Conservation (phyloP, 2,888 invertebrate species). For the Folsomia manolachei region DNA sequence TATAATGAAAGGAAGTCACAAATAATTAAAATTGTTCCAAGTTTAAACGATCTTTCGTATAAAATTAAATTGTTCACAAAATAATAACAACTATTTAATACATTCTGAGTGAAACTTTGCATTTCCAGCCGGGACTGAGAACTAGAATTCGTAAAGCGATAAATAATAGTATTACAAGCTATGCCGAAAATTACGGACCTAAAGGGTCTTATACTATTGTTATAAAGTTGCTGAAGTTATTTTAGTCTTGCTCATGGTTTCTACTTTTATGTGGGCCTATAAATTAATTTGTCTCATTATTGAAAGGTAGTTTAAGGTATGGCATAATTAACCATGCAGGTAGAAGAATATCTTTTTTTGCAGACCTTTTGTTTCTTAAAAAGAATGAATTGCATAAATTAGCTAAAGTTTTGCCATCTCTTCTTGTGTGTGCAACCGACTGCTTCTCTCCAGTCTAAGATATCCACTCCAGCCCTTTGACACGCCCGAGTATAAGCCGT, state of each 20-base stretch:
- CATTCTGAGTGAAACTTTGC: not conserved
- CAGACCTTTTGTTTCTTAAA: not conserved
- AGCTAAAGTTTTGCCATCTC: slow-evolving; percentile 37
- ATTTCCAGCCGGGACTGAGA: slow-evolving; percentile 7
- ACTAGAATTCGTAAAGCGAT: slow-evolving; percentile 16
- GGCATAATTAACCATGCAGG: too few species aligned
- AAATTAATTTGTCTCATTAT: too few species aligned
- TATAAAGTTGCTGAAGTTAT: too few species aligned
- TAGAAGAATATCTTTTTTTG: not conserved
- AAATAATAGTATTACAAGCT: not conserved
- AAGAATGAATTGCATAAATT: not conserved
- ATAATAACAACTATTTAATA: not conserved
- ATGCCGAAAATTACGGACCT: too few species aligned
- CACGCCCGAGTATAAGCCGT: slow-evolving; percentile 87
- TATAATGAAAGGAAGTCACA: too few species aligned
- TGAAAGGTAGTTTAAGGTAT: not conserved
- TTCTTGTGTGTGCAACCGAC: slow-evolving; percentile 61
- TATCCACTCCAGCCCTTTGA: slow-evolving; percentile 68
- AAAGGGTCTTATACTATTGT: too few species aligned
- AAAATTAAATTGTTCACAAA: too few species aligned
- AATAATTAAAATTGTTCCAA: not conserved
- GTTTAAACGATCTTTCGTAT: too few species aligned
- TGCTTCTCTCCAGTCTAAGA: slow-evolving; percentile 68
- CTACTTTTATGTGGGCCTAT: too few species aligned
- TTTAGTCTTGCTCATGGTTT: not conserved